A percentile compares a stretch with the other conserved stretches of the same genome.
Conservation (phyloP, 1,140 invertebrate species). For the Drosophila nigrodunni region DNA sequence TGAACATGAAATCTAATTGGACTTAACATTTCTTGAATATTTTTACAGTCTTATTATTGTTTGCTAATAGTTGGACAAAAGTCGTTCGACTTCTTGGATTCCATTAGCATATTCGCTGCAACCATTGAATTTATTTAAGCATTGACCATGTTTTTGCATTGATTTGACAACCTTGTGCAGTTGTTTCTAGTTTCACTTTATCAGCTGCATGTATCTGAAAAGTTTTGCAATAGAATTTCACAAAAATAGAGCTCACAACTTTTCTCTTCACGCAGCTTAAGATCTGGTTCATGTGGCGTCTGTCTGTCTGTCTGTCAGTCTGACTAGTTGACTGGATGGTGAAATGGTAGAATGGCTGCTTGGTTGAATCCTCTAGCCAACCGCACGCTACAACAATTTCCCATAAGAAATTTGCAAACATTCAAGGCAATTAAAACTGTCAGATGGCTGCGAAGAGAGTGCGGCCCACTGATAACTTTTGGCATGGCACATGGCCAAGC, state of each 20-base stretch:
- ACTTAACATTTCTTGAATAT: too few relatives aligned
- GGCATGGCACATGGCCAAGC: conserved; percentile 49
- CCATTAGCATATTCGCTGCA: conserved; percentile 40
- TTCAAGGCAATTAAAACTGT: conserved; percentile 82
- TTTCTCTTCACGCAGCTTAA: conserved; percentile 56
- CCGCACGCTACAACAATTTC: conserved; percentile 75
- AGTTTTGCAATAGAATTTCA: conserved; percentile 77
- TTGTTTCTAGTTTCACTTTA: conserved; percentile 53
- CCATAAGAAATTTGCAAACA: conserved; percentile 80
- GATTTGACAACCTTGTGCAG: conserved; percentile 52
- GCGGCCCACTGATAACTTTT: conserved; percentile 72
- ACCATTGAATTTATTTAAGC: conserved; percentile 25
- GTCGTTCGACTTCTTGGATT: background rate
- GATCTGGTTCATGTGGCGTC: conserved; percentile 60
- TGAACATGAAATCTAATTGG: too few relatives aligned
- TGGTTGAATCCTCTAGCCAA: conserved; percentile 51
- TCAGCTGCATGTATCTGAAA: conserved; percentile 77
- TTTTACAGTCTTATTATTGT: background rate
- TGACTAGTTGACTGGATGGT: conserved; percentile 8
- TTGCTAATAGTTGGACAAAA: background rate
- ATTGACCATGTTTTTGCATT: conserved; percentile 39
- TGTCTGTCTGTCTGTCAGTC: conserved; percentile 57
- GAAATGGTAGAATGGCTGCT: background rate
- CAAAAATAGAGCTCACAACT: conserved; percentile 62
- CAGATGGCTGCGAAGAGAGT: conserved; percentile 53